A percentile compares a stretch with the other conserved stretches of the same genome.
Evolutionary conservation across 2,888 invertebrate genomes (phyloP).

Genomic region (Drosophila mulleri): DNA sequence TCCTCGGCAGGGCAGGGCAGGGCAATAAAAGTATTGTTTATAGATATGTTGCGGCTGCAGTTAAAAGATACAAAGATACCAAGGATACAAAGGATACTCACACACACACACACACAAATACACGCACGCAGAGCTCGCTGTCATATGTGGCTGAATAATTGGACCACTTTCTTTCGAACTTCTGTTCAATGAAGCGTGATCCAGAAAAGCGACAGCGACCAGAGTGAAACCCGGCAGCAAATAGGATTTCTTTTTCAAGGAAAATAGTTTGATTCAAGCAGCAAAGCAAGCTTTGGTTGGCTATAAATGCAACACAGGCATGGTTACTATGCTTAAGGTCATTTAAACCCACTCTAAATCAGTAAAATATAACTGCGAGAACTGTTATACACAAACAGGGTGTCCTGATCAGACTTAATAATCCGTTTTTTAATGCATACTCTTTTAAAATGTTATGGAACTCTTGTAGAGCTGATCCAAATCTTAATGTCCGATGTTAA

Average conservation of each 20-base stretch:
- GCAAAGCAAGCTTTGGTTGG: too few relatives aligned
- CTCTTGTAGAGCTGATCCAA: background rate
- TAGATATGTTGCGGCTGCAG: constrained; percentile 75
- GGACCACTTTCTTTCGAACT: constrained; percentile 41
- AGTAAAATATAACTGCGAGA: too few relatives aligned
- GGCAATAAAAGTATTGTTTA: constrained; percentile 76
- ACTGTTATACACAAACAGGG: too few relatives aligned
- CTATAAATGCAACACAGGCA: too few relatives aligned
- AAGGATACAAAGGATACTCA: constrained; percentile 1
- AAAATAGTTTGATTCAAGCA: background rate
- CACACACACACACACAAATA: background rate
- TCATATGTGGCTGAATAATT: constrained; percentile 63
- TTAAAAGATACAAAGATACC: constrained; percentile 61
- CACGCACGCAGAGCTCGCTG: constrained; percentile 26
- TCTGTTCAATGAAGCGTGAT: constrained; percentile 53
- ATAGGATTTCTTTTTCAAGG: background rate
- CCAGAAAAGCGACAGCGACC: constrained; percentile 22
- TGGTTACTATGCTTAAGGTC: too few relatives aligned
- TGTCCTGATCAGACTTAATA: too few relatives aligned
- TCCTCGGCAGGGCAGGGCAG: constrained; percentile 41
- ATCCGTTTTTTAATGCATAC: too few relatives aligned
- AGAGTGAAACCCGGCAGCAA: background rate
- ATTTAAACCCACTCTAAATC: too few relatives aligned
- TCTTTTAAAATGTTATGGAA: too few relatives aligned
- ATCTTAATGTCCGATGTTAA: background rate